Percentiles rank a stretch among this genome's conserved stretches.
Conservation (phyloP, 2,113 vertebrate genomes). For the Cygnus buccinator region DNA sequence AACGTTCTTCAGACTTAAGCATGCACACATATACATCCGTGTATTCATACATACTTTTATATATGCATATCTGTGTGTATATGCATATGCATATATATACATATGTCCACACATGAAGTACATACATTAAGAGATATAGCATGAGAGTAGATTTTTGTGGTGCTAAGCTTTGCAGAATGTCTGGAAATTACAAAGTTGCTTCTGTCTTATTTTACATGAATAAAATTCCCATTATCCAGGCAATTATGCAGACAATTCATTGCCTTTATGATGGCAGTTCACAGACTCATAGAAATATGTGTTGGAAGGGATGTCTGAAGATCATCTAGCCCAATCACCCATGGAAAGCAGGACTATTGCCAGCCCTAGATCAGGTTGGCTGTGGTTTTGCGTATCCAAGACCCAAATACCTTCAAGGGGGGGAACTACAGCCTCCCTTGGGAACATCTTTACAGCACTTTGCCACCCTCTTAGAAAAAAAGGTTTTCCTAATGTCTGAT, state of each 20-base stretch:
- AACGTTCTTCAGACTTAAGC: not conserved
- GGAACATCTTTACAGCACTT: not conserved
- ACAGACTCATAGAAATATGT: not conserved
- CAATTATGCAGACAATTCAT: not conserved
- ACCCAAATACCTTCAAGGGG: not conserved
- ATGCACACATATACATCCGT: not conserved
- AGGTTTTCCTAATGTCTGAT: not conserved
- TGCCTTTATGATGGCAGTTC: not conserved
- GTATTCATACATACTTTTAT: too few relatives aligned
- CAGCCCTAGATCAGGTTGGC: not conserved
- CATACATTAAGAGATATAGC: not conserved
- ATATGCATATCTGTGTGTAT: too few relatives aligned
- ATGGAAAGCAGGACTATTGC: not conserved
- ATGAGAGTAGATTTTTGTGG: not conserved
- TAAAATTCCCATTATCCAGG: not conserved
- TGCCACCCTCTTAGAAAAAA: not conserved
- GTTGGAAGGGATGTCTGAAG: not conserved
- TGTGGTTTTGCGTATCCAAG: not conserved
- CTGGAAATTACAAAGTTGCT: not conserved
- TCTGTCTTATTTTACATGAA: not conserved
- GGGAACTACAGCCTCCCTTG: not conserved
- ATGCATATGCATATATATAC: too few relatives aligned
- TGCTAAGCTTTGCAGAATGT: not conserved
- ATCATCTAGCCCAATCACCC: not conserved
- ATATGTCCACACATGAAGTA: not conserved